Conservation (phyloP, 2,113 vertebrate species). For the Python bivittatus region DNA sequence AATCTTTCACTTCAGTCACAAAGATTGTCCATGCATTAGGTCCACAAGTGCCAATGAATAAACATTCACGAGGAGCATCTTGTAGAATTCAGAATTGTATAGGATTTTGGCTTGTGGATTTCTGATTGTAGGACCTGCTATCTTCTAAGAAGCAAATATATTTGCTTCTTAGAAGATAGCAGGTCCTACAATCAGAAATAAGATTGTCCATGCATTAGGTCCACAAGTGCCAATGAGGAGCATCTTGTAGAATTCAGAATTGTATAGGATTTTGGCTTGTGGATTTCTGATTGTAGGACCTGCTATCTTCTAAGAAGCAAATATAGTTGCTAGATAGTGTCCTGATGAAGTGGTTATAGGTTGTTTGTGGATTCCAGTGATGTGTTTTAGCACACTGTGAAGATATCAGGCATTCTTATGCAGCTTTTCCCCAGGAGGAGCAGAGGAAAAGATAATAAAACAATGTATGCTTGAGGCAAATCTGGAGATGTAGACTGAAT, state of each 20-base stretch:
- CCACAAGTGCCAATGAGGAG: background rate
- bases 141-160: background rate
- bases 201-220: too few relatives aligned
- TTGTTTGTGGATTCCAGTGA: background rate
- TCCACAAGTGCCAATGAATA: background rate
- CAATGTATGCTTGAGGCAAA: background rate
- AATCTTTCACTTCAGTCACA: background rate
- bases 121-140: background rate
- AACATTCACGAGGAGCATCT: background rate
- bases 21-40: background rate
- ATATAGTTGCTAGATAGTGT: background rate
- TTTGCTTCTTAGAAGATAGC: background rate
- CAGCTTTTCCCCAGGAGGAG: background rate
- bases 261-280: background rate
- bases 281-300: background rate
- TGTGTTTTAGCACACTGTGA: background rate
- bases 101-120: background rate
- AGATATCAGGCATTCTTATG: background rate
- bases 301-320: background rate
- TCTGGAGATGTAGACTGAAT: conserved; percentile 19
- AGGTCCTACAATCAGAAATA: background rate
- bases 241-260: background rate
- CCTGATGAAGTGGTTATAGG: background rate
- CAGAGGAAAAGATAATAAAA: conserved; percentile 3
- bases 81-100: background rate